Percentiles rank a stretch among this genome's conserved stretches.
These are phyloP conservation scores for Macrotis lagotis DNA, from an alignment of 2,113 vertebrate species.

Conservation along the genomic window DNA sequence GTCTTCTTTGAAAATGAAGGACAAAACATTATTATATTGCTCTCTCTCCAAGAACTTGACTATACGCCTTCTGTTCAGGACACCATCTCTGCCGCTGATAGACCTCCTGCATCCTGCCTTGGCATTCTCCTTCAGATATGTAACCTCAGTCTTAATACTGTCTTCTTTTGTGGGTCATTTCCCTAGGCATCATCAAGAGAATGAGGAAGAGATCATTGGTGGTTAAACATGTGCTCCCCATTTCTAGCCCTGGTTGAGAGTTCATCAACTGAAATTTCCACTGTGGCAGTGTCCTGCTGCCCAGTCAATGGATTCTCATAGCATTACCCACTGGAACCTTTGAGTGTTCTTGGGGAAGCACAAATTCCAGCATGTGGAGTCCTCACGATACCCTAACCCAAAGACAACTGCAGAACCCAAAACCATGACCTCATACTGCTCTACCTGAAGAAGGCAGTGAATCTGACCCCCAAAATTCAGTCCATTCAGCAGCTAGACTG, in stretches of 20 bases:
- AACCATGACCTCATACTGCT: slow-evolving; percentile 87
- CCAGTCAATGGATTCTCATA: slow-evolving; percentile 63
- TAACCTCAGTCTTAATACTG: slow-evolving; percentile 48
- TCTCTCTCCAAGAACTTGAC: too few species aligned
- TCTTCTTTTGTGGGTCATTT: slow-evolving; percentile 53
- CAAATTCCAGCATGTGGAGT: not conserved
- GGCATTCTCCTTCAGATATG: slow-evolving; percentile 38
- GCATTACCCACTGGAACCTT: slow-evolving; percentile 72
- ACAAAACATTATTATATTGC: too few species aligned
- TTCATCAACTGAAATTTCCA: not conserved
- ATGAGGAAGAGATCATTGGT: slow-evolving; percentile 70
- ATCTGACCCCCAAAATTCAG: slow-evolving; percentile 80
- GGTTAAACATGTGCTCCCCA: slow-evolving; percentile 60
- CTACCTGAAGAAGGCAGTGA: slow-evolving; percentile 80
- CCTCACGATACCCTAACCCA: slow-evolving; percentile 68
- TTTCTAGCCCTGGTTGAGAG: slow-evolving; percentile 76
- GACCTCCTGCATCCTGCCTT: not conserved
- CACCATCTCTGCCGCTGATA: too few species aligned
- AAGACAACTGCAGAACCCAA: slow-evolving; percentile 77
- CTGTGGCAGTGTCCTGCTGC: slow-evolving; percentile 73
- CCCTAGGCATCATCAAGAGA: not conserved
- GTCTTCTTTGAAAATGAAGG: too few species aligned
- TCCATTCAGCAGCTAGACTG: slow-evolving; percentile 57
- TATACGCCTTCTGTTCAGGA: too few species aligned
- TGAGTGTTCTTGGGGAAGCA: not conserved